Evolutionary conservation across 2,888 invertebrate genomes (phyloP).

Genomic region (Lepidochrysops patricia): DNA sequence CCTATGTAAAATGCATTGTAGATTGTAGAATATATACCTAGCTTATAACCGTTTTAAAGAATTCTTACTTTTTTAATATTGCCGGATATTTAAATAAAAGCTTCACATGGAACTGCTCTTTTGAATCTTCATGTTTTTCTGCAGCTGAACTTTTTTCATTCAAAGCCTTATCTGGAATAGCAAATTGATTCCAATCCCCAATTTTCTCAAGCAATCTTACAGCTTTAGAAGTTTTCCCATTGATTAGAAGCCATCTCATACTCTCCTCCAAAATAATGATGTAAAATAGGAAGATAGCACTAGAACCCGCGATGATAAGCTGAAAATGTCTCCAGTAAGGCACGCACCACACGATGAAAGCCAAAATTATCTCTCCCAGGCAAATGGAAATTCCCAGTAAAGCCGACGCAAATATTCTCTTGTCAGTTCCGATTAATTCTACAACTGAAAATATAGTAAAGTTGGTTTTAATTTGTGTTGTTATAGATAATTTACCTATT

Average conservation of each 20-base stretch:
- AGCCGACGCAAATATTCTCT: constrained; percentile 55
- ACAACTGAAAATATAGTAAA: constrained; percentile 39
- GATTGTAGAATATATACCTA: too few relatives aligned
- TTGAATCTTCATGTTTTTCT: constrained; percentile 14
- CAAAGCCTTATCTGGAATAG: constrained; percentile 16
- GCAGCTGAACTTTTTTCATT: constrained; percentile 15
- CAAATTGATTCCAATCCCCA: constrained; percentile 81
- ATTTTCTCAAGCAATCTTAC: constrained; percentile 32
- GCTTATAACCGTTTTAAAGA: too few relatives aligned
- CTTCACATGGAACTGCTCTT: constrained; percentile 21
- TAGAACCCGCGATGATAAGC: constrained; percentile 78
- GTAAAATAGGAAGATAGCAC: constrained; percentile 75
- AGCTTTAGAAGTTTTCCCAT: constrained; percentile 66
- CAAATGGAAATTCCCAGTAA: constrained; percentile 44
- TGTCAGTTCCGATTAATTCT: constrained; percentile 54
- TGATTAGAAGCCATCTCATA: constrained; percentile 80
- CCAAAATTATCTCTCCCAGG: constrained; percentile 81
- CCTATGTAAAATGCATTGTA: too few relatives aligned
- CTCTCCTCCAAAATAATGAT: constrained; percentile 78
- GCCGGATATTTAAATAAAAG: constrained; percentile 30
- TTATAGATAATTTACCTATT: neutral
- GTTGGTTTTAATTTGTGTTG: too few relatives aligned
- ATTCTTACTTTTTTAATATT: constrained; percentile 27
- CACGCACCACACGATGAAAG: constrained; percentile 80
- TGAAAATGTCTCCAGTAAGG: constrained; percentile 82